Evolutionary conservation across 2,888 invertebrate genomes (phyloP).

Genomic region (Psylliodes chrysocephalus): DNA sequence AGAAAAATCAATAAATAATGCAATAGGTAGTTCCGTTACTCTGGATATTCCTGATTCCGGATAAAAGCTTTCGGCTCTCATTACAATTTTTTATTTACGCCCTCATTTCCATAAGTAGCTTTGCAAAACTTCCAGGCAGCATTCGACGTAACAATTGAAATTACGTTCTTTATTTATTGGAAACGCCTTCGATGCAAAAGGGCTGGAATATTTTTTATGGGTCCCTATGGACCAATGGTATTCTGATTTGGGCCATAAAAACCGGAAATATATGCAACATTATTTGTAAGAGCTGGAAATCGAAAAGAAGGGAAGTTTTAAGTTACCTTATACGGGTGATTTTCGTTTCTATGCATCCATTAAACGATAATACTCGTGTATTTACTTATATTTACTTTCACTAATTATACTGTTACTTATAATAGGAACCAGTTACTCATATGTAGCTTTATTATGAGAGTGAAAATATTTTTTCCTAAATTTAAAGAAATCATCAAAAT

Average conservation of each 20-base stretch:
- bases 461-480: too few species aligned
- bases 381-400: too few species aligned
- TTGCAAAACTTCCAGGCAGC: conserved; percentile 25
- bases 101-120: conserved; percentile 41
- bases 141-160: conserved; percentile 29
- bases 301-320: too few species aligned
- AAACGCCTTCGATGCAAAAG: conserved; percentile 3
- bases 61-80: conserved; percentile 35
- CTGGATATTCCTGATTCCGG: conserved; percentile 34
- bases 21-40: conserved; percentile 30
- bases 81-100: conserved; percentile 40
- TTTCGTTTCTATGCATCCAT: too few species aligned
- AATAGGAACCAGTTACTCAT: too few species aligned
- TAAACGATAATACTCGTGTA: too few species aligned
- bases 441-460: too few species aligned
- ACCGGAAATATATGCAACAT: too few species aligned
- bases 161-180: conserved; percentile 31
- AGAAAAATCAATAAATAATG: conserved; percentile 33
- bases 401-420: too few species aligned
- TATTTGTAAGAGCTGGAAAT: too few species aligned
- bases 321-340: too few species aligned
- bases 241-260: conserved; percentile 17
- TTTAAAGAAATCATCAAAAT: too few species aligned
- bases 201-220: conserved; percentile 15
- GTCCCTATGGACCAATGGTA: conserved; percentile 12